Conservation (phyloP, 2,888 invertebrate genomes). For the Ichneumoninae sp. region DNA sequence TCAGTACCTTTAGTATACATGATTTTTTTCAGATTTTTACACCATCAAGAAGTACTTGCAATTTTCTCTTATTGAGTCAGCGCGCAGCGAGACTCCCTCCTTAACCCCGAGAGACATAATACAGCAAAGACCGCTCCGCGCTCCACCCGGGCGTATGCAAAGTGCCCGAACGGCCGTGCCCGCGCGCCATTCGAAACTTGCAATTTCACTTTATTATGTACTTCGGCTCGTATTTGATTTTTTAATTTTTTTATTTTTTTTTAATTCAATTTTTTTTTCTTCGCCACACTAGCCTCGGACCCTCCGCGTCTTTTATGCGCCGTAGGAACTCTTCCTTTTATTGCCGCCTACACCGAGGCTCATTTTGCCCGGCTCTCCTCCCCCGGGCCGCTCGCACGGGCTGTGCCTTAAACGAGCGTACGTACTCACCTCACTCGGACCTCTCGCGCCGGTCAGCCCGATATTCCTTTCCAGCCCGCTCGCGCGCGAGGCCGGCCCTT, state of each 20-base stretch:
- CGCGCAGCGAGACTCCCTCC: no score
- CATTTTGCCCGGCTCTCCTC: constrained; percentile 68
- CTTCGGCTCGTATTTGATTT: constrained; percentile 51
- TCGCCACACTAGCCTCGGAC: constrained; percentile 2
- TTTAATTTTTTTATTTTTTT: constrained; percentile 24
- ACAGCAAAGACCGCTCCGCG: neutral
- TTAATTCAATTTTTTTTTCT: constrained; percentile 10
- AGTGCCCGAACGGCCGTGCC: neutral
- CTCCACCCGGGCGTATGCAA: constrained; percentile 10
- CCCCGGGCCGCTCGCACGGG: constrained; percentile 27
- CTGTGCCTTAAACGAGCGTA: constrained; percentile 71
- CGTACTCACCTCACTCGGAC: constrained; percentile 63
- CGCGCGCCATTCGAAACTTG: constrained; percentile 61
- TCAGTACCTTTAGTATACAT: no score
- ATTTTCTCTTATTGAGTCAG: no score
- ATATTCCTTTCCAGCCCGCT: constrained; percentile 51
- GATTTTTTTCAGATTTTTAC: no score
- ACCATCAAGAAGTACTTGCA: no score
- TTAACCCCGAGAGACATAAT: constrained; percentile 28
- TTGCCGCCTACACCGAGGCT: constrained; percentile 59
- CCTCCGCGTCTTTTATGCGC: neutral
- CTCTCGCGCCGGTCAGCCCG: constrained; percentile 48
- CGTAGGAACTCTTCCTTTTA: constrained; percentile 55
- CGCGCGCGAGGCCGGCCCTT: constrained; percentile 74
- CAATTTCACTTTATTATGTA: constrained; percentile 75